Percentiles rank a stretch among this genome's conserved stretches.
Conservation (phyloP, 2,888 invertebrate species). For the Oscheius sp. region DNA sequence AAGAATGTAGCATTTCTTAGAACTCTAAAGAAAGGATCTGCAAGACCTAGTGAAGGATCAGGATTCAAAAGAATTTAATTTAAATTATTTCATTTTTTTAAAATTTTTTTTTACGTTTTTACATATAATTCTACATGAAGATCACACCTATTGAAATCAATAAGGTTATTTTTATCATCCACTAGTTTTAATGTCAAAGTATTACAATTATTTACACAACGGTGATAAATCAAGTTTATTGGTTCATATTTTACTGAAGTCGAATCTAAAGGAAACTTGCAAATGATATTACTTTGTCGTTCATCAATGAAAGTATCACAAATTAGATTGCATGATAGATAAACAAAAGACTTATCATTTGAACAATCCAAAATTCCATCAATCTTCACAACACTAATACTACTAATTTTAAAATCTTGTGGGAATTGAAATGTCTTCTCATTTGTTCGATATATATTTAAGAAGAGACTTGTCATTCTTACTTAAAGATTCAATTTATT, state of each 20-base stretch:
- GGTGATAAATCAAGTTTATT: constrained; percentile 30
- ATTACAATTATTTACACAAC: constrained; percentile 24
- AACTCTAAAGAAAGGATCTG: constrained; percentile 31
- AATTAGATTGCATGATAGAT: constrained; percentile 23
- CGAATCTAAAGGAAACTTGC: neutral
- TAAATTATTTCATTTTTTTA: too few species aligned
- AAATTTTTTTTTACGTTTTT: neutral
- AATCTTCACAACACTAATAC: neutral
- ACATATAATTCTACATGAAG: neutral
- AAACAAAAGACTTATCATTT: neutral
- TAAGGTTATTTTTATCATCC: neutral
- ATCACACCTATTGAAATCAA: neutral
- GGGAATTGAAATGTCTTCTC: neutral
- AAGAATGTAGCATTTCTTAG: constrained; percentile 24
- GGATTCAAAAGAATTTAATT: constrained; percentile 31
- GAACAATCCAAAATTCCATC: constrained; percentile 9
- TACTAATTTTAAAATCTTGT: neutral
- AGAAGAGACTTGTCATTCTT: neutral
- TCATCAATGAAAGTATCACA: constrained; percentile 27
- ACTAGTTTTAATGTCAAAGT: constrained; percentile 27
- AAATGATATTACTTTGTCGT: constrained; percentile 25
- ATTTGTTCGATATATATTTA: neutral
- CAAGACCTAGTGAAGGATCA: too few species aligned
- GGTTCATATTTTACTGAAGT: constrained; percentile 14
- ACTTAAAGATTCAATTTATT: too few species aligned